A percentile compares a stretch with the other conserved stretches of the same genome.
These are phyloP conservation scores for Lacerta agilis DNA, from an alignment of 2,797 vertebrate genomes.

Conservation along the genomic window DNA sequence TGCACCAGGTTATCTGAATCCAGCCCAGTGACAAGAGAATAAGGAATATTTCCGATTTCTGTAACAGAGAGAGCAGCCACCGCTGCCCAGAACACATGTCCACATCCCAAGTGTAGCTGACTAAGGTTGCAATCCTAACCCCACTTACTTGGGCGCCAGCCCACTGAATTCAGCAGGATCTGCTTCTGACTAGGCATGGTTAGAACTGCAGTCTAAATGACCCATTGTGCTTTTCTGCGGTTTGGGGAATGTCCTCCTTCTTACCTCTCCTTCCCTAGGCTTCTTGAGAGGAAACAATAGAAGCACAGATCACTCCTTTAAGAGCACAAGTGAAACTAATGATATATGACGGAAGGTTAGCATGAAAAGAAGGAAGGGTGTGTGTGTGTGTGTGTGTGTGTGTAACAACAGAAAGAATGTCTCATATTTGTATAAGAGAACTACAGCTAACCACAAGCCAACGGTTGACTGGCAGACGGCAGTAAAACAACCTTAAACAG, in stretches of 20 bases:
- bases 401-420: neutral
- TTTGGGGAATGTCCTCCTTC: neutral
- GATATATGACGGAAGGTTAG: constrained; percentile 42
- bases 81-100: neutral
- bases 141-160: too few relatives aligned
- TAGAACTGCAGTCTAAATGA: neutral
- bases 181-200: too few relatives aligned
- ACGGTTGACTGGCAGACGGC: constrained; percentile 37
- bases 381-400: too few relatives aligned
- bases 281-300: neutral
- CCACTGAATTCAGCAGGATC: too few relatives aligned
- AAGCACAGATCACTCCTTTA: constrained; percentile 16
- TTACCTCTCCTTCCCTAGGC: neutral
- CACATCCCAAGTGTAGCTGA: neutral
- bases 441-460: constrained; percentile 54
- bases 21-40: neutral
- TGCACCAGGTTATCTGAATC: too few relatives aligned
- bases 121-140: too few relatives aligned
- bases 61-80: neutral
- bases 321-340: constrained; percentile 34
- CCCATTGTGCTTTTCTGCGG: neutral
- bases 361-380: neutral
- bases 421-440: constrained; percentile 31
- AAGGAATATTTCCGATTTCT: neutral
- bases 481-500: constrained; percentile 48